Percentiles rank a stretch among this genome's conserved stretches.
Evolutionary conservation across 2,888 invertebrate species (phyloP).

Genomic region (Nomada flava): DNA sequence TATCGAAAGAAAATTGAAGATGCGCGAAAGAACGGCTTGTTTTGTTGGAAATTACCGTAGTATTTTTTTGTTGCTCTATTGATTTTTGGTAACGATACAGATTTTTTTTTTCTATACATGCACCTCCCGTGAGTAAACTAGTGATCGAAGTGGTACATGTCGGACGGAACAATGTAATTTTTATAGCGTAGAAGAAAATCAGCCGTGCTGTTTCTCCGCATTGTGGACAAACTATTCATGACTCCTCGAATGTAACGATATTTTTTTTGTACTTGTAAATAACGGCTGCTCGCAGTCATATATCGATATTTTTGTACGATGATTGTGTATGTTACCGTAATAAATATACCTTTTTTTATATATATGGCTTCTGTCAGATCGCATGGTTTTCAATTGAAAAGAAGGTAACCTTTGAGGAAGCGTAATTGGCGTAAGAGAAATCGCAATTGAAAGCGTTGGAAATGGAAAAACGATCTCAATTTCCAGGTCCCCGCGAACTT

Average conservation of each 20-base stretch:
- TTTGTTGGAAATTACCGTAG: too few species aligned
- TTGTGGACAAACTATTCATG: conserved; percentile 3
- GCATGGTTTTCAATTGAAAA: neutral
- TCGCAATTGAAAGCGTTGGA: neutral
- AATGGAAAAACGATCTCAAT: neutral
- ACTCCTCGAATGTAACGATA: conserved; percentile 48
- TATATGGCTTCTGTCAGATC: neutral
- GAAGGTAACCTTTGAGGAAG: neutral
- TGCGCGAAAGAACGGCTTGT: too few species aligned
- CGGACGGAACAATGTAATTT: neutral
- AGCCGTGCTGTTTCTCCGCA: neutral
- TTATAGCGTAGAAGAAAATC: neutral
- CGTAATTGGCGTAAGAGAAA: neutral
- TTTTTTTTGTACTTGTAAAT: conserved; percentile 61
- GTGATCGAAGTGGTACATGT: neutral
- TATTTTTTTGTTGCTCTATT: too few species aligned
- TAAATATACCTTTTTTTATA: conserved; percentile 58
- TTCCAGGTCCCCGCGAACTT: neutral
- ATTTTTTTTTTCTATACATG: too few species aligned
- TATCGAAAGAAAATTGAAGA: neutral
- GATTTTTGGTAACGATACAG: neutral
- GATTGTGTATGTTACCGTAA: conserved; percentile 57
- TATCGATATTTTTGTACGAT: conserved; percentile 68
- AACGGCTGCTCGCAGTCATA: conserved; percentile 48
- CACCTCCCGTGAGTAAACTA: neutral